phyloP scores from a whole-genome alignment of 2,797 vertebrate genomes.

The Echiichthys vipera region DNA sequence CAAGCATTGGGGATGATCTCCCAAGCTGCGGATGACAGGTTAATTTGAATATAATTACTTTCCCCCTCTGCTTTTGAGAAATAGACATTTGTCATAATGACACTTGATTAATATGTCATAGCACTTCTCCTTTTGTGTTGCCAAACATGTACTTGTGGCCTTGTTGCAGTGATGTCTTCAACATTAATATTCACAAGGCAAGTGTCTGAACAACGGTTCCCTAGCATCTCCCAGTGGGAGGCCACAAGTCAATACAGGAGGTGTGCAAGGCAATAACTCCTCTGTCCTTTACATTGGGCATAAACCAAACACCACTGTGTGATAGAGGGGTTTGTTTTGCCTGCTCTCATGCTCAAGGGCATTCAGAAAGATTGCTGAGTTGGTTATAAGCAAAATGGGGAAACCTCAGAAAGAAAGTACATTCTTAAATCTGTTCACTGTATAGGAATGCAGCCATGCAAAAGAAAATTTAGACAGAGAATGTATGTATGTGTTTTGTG shows the following conservation, averaged over 20 bases:
- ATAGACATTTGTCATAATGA: conserved; percentile 67
- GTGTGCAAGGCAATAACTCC: conserved; percentile 36
- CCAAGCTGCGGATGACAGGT: conserved; percentile 65
- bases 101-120: conserved; percentile 66
- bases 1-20: conserved; percentile 61
- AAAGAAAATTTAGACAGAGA: no score
- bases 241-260: conserved; percentile 45
- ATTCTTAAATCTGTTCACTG: conserved; percentile 1
- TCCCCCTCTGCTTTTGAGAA: conserved; percentile 52
- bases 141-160: conserved; percentile 53
- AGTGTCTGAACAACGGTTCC: conserved; percentile 27
- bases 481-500: not conserved
- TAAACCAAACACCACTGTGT: conserved; percentile 45
- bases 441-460: not conserved
- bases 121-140: conserved; percentile 44
- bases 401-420: not conserved
- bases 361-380: conserved; percentile 18
- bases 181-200: conserved; percentile 48
- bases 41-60: conserved; percentile 78
- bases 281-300: conserved; percentile 46
- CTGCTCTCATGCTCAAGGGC: conserved; percentile 55
- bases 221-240: conserved; percentile 35
- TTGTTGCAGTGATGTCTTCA: conserved; percentile 40
- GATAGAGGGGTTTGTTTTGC: conserved; percentile 26
- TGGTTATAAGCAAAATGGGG: conserved; percentile 16